Percentiles rank a stretch among this genome's conserved stretches.
phyloP scores from a whole-genome alignment of 2,113 vertebrate genomes.

The Crotalus helleri region DNA sequence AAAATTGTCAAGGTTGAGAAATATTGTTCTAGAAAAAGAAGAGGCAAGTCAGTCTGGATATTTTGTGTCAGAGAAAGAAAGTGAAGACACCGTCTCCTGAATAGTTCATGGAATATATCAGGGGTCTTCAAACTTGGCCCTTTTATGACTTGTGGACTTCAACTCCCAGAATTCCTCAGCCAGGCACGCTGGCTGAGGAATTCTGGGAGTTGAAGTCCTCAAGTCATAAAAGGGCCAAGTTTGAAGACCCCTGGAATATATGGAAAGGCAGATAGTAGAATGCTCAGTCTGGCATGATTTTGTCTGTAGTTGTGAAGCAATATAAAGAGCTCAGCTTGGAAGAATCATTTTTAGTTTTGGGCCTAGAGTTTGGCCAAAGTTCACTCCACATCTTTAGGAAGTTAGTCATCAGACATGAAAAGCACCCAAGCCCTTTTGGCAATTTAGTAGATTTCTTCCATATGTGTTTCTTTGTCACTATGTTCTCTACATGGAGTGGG shows the following conservation, averaged over 20 bases:
- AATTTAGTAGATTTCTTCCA: neutral
- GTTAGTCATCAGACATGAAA: conserved; percentile 10
- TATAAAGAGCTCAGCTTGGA: neutral
- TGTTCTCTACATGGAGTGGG: neutral
- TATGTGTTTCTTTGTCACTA: neutral
- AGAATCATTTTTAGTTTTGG: neutral
- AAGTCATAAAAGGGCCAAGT: too few species aligned
- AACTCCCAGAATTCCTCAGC: too few species aligned
- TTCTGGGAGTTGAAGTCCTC: too few species aligned
- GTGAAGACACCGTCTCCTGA: neutral
- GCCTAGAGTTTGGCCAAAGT: conserved; percentile 25
- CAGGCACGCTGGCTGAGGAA: too few species aligned
- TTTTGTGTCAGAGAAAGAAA: neutral
- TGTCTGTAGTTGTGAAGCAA: neutral
- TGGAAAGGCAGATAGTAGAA: neutral
- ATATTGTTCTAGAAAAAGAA: neutral
- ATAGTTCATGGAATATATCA: neutral
- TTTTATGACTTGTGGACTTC: too few species aligned
- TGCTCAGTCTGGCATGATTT: neutral
- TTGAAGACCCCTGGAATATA: neutral
- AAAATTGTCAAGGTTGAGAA: too few species aligned
- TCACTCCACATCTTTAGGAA: conserved; percentile 30
- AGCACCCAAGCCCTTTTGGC: neutral
- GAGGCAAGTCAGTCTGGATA: neutral
- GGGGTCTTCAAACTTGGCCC: too few species aligned